Base-by-base conservation (phyloP, 2,888 invertebrate species). In the Rhagium mordax region DNA sequence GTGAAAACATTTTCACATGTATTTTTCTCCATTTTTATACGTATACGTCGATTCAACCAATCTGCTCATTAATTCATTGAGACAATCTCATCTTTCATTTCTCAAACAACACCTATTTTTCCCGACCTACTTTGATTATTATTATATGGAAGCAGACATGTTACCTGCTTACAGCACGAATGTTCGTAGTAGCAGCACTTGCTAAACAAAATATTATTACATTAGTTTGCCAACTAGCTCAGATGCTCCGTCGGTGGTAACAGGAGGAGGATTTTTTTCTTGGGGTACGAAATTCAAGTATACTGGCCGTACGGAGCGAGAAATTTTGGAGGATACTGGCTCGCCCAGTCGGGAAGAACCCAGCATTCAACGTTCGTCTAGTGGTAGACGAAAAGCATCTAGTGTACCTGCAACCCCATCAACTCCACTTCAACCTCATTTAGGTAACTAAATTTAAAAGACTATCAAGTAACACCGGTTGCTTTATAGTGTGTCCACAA, bases 211-310 rank as follows among this genome's bases (percentile, higher is more conserved):
- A 69, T 71, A 51, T 76, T 72, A 72, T 78, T 74, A 76, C 70
- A 76, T 10, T 88, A 97, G 97, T 76, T 91, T 97, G 86, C 93
- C 95, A 72, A 94, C 95, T 76, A 96, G 96, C 78, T 93, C 95
- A 74, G 95, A 96, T 87, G 96, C 96, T 61, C 88, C 87, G 15
- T 94, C 96, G 68, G 95, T 95, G 78, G 94, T 96, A 77, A 95
- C 96, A 16, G 96, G 97, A 65, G 97, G 97, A 61, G 96, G 96
- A 60, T 92, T 97, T 83, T 97, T 97, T 89, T 96, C 96, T 21
- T 95, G 96, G 93, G 97, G 97, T 71, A 96, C 97, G 29, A 97
- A 97, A 89, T 97, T 98, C 88, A 94, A 95, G 84, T 98, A 98
- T 89, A 93, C 95, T 16, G 98, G 98, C 0, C 91, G 97, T 81